Evolutionary conservation across 2,113 vertebrate genomes (phyloP).

Genomic region (Platysternon megacephalum): DNA sequence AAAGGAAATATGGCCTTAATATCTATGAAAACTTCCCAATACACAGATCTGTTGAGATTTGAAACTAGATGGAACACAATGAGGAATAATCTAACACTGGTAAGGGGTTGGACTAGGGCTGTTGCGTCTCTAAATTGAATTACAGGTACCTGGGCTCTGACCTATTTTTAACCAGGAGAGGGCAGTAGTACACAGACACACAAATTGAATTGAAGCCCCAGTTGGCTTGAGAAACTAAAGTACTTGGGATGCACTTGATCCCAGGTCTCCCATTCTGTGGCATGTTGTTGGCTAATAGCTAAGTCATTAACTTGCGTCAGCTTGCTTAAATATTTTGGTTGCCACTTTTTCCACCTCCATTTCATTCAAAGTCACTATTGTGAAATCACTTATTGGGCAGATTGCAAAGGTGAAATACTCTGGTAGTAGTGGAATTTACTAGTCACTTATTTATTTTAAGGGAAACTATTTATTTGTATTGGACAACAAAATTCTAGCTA

Average conservation of each 20-base stretch:
- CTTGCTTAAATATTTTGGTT: not conserved
- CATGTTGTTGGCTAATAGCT: not conserved
- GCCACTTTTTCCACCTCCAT: not conserved
- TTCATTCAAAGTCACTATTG: not conserved
- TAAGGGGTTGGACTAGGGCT: not conserved
- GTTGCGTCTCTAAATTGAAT: rapidly evolving
- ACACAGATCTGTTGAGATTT: not conserved
- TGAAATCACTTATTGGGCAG: not conserved
- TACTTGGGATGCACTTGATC: not conserved
- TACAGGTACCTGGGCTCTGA: not conserved
- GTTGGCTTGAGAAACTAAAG: not conserved
- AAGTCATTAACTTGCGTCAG: not conserved
- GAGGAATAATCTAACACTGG: not conserved
- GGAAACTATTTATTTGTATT: not conserved
- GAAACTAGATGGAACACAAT: not conserved
- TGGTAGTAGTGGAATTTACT: not conserved
- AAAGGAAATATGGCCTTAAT: not conserved
- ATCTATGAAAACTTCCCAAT: not conserved
- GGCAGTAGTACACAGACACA: not conserved
- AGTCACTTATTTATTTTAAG: not conserved
- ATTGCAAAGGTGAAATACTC: not conserved
- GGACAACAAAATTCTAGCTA: not conserved
- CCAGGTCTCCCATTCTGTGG: not conserved
- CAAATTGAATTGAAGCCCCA: not conserved
- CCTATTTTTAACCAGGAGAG: not conserved